Evolutionary conservation across 2,888 invertebrate species (phyloP), one percentile per base, ranked within the genome.

Genomic region (Oxyteleia sp.): DNA sequence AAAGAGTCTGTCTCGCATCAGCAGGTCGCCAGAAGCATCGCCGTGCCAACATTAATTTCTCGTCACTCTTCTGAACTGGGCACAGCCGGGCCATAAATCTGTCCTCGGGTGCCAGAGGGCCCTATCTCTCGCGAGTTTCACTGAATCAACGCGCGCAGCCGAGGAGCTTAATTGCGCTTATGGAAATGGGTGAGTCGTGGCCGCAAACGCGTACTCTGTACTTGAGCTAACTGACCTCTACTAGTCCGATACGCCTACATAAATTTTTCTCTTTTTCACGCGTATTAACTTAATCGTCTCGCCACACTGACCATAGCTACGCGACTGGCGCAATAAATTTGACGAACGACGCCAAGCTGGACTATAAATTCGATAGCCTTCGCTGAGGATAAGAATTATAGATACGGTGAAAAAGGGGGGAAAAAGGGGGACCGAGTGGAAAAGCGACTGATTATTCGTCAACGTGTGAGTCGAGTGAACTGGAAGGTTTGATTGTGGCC

Each of bases 41-140:
- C 59, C 74, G 51, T 86, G 84, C 84, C 82, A 84, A 85, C 85
- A 87, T 87, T 88, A 85, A 86, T 87, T 87, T 86, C 87, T 84
- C 87, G 87, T 89, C 86, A 87, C 85, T 85, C 84, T 87, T 84
- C 72, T 79, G 76, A 79, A 51, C 76, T 66, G 68, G 59, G 55
- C 66, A 53, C 51, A 64, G 64, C 71, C 74, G 71, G 71, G 35
- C 84, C 66, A 82, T 85, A 87, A 86, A 84, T 87, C 85, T 75
- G 85, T 86, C 85, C 78, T 72, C 80, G 64, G 82, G 59, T 68
- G 84, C 85, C 85, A 85, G 76, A 61, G 84, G 85, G 83, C 79
- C 84, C 81, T 81, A 82, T 81, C 80, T 80, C 76, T 71, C 79
- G 69, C 61, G 75, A 82, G 68, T 83, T 80, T 81, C 82, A 72